These are phyloP conservation scores for Neoniphon sammara DNA, from an alignment of 2,797 vertebrate genomes.

Conservation along the genomic window DNA sequence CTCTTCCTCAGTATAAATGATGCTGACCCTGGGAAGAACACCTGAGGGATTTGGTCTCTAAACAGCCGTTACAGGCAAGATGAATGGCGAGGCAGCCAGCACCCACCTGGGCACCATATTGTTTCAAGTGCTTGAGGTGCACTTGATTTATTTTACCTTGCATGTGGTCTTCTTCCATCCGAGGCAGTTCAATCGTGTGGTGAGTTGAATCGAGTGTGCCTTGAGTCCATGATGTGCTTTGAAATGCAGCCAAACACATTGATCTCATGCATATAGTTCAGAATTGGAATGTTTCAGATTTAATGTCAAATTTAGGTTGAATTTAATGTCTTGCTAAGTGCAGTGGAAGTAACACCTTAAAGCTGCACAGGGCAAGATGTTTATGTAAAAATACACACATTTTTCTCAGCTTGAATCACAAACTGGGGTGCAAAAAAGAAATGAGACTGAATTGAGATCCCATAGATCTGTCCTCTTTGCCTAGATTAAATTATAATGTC, in stretches of 20 bases:
- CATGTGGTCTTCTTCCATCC: slow-evolving; percentile 55
- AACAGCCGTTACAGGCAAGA: slow-evolving; percentile 77
- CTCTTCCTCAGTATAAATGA: slow-evolving; percentile 73
- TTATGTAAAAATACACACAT: too few relatives aligned
- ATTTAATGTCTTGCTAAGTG: not conserved
- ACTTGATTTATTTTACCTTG: slow-evolving; percentile 70
- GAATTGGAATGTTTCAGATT: not conserved
- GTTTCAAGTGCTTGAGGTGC: slow-evolving; percentile 68
- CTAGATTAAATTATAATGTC: too few relatives aligned
- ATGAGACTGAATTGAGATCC: too few relatives aligned
- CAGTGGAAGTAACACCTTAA: too few relatives aligned
- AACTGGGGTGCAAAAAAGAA: too few relatives aligned
- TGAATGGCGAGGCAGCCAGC: slow-evolving; percentile 65
- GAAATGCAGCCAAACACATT: slow-evolving; percentile 18
- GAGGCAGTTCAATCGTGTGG: slow-evolving; percentile 29
- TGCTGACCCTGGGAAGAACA: slow-evolving; percentile 70
- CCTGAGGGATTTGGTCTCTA: slow-evolving; percentile 75
- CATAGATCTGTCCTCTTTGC: too few relatives aligned
- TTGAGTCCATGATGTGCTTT: slow-evolving; percentile 4
- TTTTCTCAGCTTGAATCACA: too few relatives aligned
- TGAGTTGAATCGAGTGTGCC: not conserved
- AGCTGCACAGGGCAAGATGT: too few relatives aligned
- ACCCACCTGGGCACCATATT: slow-evolving; percentile 73
- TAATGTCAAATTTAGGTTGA: not conserved
- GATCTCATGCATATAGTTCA: not conserved